These are phyloP conservation scores for Lithophane ornitopus DNA, from an alignment of 2,888 invertebrate species.

Conservation along the genomic window DNA sequence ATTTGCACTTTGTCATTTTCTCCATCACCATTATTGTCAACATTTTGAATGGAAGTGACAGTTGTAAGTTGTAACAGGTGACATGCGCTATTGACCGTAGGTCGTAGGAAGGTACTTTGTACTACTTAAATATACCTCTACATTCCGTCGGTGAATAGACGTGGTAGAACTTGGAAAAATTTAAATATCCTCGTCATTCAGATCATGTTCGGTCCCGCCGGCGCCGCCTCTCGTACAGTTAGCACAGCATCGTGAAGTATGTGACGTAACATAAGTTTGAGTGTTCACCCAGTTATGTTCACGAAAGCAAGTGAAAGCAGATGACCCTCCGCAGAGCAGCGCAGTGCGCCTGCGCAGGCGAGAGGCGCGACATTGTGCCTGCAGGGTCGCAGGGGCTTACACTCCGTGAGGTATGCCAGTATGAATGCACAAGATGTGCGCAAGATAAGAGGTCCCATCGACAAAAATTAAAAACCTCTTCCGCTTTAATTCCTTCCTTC, in stretches of 20 bases:
- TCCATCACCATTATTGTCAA: not conserved
- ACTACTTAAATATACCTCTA: not conserved
- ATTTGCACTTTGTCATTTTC: no score
- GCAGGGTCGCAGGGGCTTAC: no score
- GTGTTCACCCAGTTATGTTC: slow-evolving; percentile 1
- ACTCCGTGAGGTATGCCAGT: no score
- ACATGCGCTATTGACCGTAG: not conserved
- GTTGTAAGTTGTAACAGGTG: not conserved
- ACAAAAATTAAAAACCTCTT: no score
- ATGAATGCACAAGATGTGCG: no score
- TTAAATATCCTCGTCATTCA: not conserved
- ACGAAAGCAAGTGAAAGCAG: slow-evolving; percentile 31
- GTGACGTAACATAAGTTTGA: slow-evolving; percentile 8
- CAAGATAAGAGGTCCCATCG: no score
- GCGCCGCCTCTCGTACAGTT: not conserved
- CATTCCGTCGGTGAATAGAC: not conserved
- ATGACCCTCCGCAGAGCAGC: slow-evolving; percentile 17
- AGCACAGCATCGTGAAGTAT: not conserved
- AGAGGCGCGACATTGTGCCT: not conserved
- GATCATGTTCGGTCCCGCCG: not conserved
- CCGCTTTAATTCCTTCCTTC: no score
- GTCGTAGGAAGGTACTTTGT: no score
- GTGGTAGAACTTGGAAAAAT: not conserved
- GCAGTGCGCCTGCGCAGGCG: not conserved
- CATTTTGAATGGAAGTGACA: no score